Conservation (phyloP, 2,797 vertebrate species). For the Catostomus latipinnis region DNA sequence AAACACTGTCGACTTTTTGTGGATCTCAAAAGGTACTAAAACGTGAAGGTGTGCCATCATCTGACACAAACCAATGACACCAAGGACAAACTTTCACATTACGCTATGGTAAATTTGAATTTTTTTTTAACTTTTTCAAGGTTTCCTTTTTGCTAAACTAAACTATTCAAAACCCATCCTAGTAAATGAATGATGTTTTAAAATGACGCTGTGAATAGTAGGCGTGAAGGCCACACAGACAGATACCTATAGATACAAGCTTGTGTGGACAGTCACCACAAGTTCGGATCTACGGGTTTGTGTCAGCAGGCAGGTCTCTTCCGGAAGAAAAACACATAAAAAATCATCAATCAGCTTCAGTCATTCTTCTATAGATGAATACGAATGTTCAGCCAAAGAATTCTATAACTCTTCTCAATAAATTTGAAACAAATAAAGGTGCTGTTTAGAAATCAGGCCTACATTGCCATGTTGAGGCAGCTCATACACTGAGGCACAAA, state of each 20-base stretch:
- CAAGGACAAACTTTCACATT: no score
- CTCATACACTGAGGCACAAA: slow-evolving; percentile 24
- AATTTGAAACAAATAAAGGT: slow-evolving; percentile 3
- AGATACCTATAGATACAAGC: slow-evolving; percentile 99
- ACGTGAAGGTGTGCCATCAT: background rate
- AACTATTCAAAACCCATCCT: background rate
- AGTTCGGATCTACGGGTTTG: slow-evolving; percentile 99
- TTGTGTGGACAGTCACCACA: slow-evolving; percentile 94
- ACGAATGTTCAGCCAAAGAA: background rate
- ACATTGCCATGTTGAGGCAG: background rate
- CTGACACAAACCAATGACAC: background rate
- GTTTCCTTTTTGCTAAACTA: background rate
- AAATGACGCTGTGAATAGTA: slow-evolving; percentile 48
- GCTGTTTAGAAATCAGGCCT: background rate
- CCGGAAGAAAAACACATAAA: slow-evolving; percentile 37
- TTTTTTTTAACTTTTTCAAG: background rate
- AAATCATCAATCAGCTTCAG: slow-evolving; percentile 14
- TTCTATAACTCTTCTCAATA: slow-evolving; percentile 2
- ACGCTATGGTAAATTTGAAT: background rate
- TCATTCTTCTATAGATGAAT: background rate
- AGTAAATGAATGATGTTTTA: slow-evolving; percentile 12
- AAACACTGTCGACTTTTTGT: slow-evolving; percentile 1
- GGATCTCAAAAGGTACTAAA: slow-evolving; percentile 2
- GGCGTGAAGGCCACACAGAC: slow-evolving; percentile 85
- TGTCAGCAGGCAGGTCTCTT: slow-evolving; percentile 84